phyloP scores from a whole-genome alignment of 2,113 vertebrate species.

The Symphodus melops region DNA sequence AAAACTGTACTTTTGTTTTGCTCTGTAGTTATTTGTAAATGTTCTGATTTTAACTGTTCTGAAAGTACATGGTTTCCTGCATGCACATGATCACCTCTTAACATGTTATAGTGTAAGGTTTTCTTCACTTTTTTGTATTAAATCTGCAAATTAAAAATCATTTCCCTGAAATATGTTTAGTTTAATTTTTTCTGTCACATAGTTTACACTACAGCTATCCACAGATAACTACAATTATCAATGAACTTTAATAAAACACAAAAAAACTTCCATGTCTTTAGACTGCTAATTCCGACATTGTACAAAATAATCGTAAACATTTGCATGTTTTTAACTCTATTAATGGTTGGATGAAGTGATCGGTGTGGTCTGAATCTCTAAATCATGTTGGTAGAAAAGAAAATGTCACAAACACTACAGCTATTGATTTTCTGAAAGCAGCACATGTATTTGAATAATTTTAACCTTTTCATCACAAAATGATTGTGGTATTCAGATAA shows the following conservation, averaged over 20 bases:
- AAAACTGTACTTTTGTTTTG: slow-evolving; percentile 39
- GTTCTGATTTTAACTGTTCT: slow-evolving; percentile 45
- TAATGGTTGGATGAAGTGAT: background rate
- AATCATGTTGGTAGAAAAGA: background rate
- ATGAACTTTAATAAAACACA: background rate
- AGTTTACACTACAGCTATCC: background rate
- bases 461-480: background rate
- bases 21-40: slow-evolving; percentile 18
- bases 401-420: background rate
- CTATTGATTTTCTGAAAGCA: background rate
- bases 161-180: slow-evolving; percentile 29
- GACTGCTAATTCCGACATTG: too few relatives aligned
- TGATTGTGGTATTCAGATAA: background rate
- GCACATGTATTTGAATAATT: background rate
- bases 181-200: slow-evolving; percentile 8
- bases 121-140: slow-evolving; percentile 73
- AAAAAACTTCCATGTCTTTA: too few relatives aligned
- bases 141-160: slow-evolving; percentile 65
- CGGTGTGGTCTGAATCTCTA: background rate
- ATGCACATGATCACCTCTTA: slow-evolving; percentile 51
- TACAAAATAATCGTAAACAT: too few relatives aligned
- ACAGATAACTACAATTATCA: background rate
- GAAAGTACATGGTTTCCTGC: slow-evolving; percentile 60
- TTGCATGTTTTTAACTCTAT: too few relatives aligned
- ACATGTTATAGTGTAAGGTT: slow-evolving; percentile 49